Evolutionary conservation across 2,888 invertebrate species (phyloP).

Genomic region (Oligia latruncula): DNA sequence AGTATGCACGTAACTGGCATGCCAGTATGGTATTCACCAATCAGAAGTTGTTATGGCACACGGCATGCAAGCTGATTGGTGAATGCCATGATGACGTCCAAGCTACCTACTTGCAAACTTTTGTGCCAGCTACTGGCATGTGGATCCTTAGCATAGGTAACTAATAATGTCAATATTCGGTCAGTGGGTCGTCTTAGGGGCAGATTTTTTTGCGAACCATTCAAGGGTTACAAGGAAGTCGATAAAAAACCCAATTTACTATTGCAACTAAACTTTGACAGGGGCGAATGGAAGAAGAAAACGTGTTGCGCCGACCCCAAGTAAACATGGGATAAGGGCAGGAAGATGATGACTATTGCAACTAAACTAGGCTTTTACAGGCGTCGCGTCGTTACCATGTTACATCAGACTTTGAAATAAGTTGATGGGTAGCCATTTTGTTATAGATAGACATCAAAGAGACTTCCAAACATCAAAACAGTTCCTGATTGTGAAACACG

Average conservation of each 20-base stretch:
- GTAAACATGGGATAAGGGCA: no score
- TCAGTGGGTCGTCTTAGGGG: not conserved
- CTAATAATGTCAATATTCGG: not conserved
- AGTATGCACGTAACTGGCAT: no score
- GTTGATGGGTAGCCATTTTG: not conserved
- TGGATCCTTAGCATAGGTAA: no score
- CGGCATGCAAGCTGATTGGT: no score
- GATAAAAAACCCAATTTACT: not conserved
- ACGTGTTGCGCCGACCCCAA: no score
- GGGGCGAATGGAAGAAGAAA: no score
- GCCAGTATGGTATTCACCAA: no score
- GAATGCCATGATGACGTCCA: no score
- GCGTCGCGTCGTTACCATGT: not conserved
- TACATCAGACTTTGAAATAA: slow-evolving; percentile 1
- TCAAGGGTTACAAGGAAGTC: not conserved
- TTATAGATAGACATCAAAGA: slow-evolving; percentile 48
- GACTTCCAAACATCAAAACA: slow-evolving; percentile 28
- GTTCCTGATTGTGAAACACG: slow-evolving; percentile 45
- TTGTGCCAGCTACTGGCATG: no score
- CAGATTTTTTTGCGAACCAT: not conserved
- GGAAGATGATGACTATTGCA: no score
- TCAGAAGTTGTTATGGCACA: no score
- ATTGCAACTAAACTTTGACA: not conserved
- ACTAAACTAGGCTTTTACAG: not conserved
- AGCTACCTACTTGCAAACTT: no score